These are phyloP conservation scores for Ammodytes marinus DNA, from an alignment of 2,113 vertebrate species.

Conservation along the genomic window DNA sequence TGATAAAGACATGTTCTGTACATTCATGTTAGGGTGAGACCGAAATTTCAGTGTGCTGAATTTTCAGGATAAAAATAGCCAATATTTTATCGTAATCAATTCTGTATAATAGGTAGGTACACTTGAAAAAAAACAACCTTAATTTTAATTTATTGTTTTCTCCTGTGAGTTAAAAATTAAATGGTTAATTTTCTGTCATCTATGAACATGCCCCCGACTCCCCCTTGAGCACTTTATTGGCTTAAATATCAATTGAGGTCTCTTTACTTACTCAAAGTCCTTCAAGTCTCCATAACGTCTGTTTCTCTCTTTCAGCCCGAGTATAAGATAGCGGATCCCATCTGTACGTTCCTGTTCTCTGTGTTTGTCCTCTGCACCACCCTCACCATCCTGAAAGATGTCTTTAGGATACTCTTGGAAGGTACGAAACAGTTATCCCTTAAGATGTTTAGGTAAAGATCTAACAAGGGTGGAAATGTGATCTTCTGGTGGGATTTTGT, in stretches of 20 bases:
- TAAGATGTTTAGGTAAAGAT: no score
- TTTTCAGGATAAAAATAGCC: not conserved
- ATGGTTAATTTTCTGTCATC: no score
- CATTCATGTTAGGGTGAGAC: slow-evolving; percentile 46
- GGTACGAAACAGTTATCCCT: slow-evolving; percentile 84
- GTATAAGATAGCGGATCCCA: slow-evolving; percentile 95
- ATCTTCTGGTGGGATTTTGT: not conserved
- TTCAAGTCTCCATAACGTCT: slow-evolving; percentile 3
- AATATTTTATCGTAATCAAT: not conserved
- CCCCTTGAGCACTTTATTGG: slow-evolving; percentile 13
- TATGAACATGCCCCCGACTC: slow-evolving; percentile 22
- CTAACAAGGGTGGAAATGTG: no score
- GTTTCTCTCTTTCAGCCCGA: slow-evolving; percentile 88
- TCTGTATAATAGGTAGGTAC: not conserved
- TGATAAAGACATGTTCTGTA: not conserved
- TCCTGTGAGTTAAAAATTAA: no score
- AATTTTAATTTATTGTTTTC: no score
- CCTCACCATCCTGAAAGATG: slow-evolving; percentile 93
- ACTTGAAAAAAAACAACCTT: not conserved
- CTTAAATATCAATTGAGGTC: slow-evolving; percentile 57
- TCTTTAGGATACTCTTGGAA: slow-evolving; percentile 97
- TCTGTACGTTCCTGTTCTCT: slow-evolving; percentile 98
- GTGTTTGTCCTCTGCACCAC: slow-evolving; percentile 95
- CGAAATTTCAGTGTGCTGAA: slow-evolving; percentile 12
- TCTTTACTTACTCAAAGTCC: not conserved